Conservation (phyloP, 2,888 invertebrate species). For the Oscheius sp. region DNA sequence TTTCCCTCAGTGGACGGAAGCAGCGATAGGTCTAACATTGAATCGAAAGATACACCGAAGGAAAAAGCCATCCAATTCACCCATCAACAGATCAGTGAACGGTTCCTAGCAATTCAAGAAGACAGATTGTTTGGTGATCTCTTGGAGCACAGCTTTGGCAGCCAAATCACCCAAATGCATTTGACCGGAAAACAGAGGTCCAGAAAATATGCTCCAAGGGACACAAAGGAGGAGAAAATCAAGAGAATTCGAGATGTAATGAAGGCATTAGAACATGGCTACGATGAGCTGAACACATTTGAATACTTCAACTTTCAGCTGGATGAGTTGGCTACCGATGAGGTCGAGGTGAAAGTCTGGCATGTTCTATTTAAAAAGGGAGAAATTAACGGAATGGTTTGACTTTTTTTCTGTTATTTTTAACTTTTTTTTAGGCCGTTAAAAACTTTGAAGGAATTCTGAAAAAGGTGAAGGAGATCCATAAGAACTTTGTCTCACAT, state of each 20-base stretch:
- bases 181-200: no score
- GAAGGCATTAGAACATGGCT: background rate
- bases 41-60: no score
- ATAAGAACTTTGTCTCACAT: background rate
- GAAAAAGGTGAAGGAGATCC: background rate
- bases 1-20: no score
- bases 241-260: background rate
- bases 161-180: no score
- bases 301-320: background rate
- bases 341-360: background rate
- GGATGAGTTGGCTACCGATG: background rate
- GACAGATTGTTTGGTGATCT: no score
- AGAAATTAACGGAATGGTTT: background rate
- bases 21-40: no score
- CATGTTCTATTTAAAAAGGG: background rate
- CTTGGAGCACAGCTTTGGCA: no score
- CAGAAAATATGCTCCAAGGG: background rate
- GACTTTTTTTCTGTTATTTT: background rate
- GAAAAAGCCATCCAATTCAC: no score
- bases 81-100: no score
- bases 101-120: no score
- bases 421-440: background rate
- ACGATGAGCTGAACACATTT: background rate
- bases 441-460: background rate
- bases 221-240: background rate